phyloP scores from a whole-genome alignment of 1,140 invertebrate species.

The Listronotus bonariensis region DNA sequence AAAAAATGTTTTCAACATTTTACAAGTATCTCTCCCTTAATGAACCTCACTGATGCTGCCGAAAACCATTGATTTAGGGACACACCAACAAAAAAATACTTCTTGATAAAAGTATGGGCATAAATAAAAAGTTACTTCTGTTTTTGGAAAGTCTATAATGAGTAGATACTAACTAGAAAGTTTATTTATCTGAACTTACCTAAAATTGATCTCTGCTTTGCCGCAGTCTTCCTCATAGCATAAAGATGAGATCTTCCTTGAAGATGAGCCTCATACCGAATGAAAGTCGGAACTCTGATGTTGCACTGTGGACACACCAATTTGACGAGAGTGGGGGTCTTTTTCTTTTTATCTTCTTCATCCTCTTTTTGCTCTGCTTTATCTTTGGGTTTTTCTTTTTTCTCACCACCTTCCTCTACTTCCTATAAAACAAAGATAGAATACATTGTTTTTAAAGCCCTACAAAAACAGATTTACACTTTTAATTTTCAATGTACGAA shows the following conservation, averaged over 20 bases:
- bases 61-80: too few species aligned
- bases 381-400: conserved; percentile 48
- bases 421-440: conserved; percentile 6
- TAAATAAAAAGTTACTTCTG: too few species aligned
- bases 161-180: too few species aligned
- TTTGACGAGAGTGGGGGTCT: conserved; percentile 67
- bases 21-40: too few species aligned
- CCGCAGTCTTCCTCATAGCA: conserved; percentile 71
- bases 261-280: conserved; percentile 73
- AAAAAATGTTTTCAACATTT: too few species aligned
- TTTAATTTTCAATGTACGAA: too few species aligned
- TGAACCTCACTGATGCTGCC: too few species aligned
- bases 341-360: conserved; percentile 56
- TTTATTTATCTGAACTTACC: background rate
- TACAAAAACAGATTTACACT: too few species aligned
- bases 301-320: conserved; percentile 75
- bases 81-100: too few species aligned
- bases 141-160: too few species aligned
- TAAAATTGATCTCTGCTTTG: conserved; percentile 71
- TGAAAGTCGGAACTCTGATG: conserved; percentile 73
- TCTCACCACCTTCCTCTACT: conserved; percentile 37
- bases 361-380: conserved; percentile 56
- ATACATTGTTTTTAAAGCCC: too few species aligned
- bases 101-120: too few species aligned
- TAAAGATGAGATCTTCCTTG: conserved; percentile 64